These are phyloP conservation scores for Orthonevra nobilis DNA, from an alignment of 2,888 invertebrate species.

Conservation along the genomic window DNA sequence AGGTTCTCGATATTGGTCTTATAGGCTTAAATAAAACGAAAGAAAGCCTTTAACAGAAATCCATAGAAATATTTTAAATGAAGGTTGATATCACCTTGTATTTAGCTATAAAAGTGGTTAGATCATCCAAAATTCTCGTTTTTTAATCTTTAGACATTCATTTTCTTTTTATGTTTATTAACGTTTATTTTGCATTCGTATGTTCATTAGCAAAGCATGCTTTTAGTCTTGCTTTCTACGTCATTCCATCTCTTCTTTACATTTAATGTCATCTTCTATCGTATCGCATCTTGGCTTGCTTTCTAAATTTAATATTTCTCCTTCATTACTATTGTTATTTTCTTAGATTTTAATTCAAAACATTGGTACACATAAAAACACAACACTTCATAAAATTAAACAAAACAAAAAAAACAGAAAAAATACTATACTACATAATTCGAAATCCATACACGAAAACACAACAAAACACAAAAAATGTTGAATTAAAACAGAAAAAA, in stretches of 20 bases:
- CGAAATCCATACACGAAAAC: constrained; percentile 14
- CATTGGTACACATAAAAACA: constrained; percentile 36
- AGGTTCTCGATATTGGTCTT: too few relatives aligned
- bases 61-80: too few relatives aligned
- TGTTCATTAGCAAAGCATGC: constrained; percentile 11
- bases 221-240: neutral
- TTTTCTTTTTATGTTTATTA: constrained; percentile 44
- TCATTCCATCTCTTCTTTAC: constrained; percentile 10
- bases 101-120: too few relatives aligned
- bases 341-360: constrained; percentile 23
- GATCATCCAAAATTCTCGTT: too few relatives aligned
- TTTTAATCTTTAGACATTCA: too few relatives aligned
- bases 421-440: constrained; percentile 15
- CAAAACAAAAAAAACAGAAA: constrained; percentile 15
- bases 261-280: constrained; percentile 11
- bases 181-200: neutral
- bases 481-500: constrained; percentile 25
- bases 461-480: constrained; percentile 30
- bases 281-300: constrained; percentile 55
- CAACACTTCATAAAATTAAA: neutral
- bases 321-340: constrained; percentile 26
- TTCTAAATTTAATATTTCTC: constrained; percentile 44
- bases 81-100: too few relatives aligned
- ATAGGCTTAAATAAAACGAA: too few relatives aligned
- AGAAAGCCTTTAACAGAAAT: too few relatives aligned